Evolutionary conservation across 2,113 vertebrate genomes (phyloP).

Genomic region (Otolemur garnettii): DNA sequence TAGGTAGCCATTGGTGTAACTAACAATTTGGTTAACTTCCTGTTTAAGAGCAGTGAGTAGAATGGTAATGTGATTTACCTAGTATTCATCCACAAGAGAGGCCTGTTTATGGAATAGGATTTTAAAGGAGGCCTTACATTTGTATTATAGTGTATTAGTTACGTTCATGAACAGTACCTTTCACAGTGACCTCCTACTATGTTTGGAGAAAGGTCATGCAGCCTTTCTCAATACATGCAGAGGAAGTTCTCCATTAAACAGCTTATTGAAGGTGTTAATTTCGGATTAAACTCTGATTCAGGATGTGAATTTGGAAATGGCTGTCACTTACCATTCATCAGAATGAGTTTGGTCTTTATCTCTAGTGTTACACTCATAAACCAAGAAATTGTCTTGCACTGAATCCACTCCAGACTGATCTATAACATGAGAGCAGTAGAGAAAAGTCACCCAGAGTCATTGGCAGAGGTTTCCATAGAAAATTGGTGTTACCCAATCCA

Average conservation of each 20-base stretch:
- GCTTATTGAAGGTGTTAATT: neutral
- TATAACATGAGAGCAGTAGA: neutral
- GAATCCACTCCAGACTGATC: neutral
- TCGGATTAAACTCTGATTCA: constrained; percentile 23
- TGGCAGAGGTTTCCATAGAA: constrained; percentile 18
- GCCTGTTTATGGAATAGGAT: neutral
- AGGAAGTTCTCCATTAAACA: constrained; percentile 7
- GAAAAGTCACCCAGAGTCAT: neutral
- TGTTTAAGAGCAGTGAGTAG: constrained; percentile 9
- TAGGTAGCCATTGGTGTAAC: neutral
- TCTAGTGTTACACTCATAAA: constrained; percentile 2
- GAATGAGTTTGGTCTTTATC: neutral
- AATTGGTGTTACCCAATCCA: neutral
- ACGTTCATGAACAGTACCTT: neutral
- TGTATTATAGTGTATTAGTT: neutral
- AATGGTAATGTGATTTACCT: constrained; percentile 56
- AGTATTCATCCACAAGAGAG: neutral
- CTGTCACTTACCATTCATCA: neutral
- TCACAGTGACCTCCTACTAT: neutral
- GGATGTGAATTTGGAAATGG: neutral
- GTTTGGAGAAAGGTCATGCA: neutral
- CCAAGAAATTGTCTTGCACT: neutral
- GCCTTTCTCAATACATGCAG: neutral
- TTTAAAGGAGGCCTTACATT: neutral
- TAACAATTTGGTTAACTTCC: neutral